Evolutionary conservation across 2,797 vertebrate species (phyloP).

Genomic region (Cercopithecus mitis): DNA sequence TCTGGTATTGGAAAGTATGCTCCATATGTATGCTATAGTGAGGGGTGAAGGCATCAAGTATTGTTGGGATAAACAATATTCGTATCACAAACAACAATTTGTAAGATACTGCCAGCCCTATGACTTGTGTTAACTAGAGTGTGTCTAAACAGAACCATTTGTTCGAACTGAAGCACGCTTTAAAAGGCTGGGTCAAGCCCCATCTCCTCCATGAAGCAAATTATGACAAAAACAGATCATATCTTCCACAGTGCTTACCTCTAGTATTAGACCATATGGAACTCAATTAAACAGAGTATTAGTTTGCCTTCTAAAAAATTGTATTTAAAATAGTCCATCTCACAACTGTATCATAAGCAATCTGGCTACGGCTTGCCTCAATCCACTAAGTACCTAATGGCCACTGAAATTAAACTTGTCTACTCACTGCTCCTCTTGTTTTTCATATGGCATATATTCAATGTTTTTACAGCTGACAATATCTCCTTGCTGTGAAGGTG

Average conservation of each 20-base stretch:
- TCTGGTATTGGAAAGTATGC: neutral
- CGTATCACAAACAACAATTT: neutral
- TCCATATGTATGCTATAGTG: neutral
- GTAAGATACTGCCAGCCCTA: neutral
- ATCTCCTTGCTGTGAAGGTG: neutral
- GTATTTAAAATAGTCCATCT: conserved; percentile 7
- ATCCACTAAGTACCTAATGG: neutral
- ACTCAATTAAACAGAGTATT: neutral
- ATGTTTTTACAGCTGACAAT: neutral
- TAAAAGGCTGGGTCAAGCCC: neutral
- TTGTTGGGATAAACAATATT: neutral
- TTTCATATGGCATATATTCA: neutral
- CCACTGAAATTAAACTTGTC: neutral
- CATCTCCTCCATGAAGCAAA: neutral
- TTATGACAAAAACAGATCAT: neutral
- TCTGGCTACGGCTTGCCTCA: neutral
- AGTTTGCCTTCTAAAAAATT: conserved; percentile 8
- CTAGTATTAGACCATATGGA: neutral
- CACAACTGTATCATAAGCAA: neutral
- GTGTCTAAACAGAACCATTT: neutral
- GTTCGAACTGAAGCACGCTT: neutral
- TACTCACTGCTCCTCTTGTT: neutral
- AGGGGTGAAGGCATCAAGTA: neutral
- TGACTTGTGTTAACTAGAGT: neutral
- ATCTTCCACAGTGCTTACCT: neutral